Conservation (phyloP, 2,113 vertebrate species). For the Genyomyrus donnyi region DNA sequence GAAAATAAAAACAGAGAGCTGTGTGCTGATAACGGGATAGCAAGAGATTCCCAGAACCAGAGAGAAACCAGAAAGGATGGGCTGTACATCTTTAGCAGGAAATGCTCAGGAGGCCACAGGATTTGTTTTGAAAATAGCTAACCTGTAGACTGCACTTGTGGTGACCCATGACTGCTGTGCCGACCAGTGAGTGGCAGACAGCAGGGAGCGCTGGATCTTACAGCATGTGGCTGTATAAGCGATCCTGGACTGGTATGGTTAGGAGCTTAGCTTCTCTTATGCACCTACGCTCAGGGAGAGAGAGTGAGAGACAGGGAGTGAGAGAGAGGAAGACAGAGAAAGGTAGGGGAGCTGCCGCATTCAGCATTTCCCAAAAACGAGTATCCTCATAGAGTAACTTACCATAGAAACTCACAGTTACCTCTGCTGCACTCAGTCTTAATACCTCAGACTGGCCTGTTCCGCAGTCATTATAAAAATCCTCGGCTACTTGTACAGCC, state of each 20-base stretch:
- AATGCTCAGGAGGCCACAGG: neutral
- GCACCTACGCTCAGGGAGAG: neutral
- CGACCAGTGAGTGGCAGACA: neutral
- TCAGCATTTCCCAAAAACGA: neutral
- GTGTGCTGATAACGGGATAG: neutral
- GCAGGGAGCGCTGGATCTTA: neutral
- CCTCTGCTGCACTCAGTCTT: neutral
- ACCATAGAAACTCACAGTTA: neutral
- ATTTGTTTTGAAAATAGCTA: conserved; percentile 8
- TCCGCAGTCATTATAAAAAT: neutral
- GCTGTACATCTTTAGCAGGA: neutral
- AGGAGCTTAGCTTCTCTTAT: neutral
- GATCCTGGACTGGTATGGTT: neutral
- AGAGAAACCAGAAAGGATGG: neutral
- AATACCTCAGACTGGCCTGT: neutral
- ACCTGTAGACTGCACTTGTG: neutral
- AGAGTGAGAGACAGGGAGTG: neutral
- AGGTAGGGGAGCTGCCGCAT: neutral
- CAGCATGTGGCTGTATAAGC: neutral
- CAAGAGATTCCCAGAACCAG: neutral
- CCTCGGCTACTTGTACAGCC: neutral
- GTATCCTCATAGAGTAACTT: neutral
- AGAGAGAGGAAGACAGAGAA: neutral
- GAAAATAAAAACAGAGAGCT: neutral
- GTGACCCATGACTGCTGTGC: conserved; percentile 12